These are phyloP conservation scores for Popillia japonica DNA, from an alignment of 1,140 invertebrate genomes.

Conservation along the genomic window DNA sequence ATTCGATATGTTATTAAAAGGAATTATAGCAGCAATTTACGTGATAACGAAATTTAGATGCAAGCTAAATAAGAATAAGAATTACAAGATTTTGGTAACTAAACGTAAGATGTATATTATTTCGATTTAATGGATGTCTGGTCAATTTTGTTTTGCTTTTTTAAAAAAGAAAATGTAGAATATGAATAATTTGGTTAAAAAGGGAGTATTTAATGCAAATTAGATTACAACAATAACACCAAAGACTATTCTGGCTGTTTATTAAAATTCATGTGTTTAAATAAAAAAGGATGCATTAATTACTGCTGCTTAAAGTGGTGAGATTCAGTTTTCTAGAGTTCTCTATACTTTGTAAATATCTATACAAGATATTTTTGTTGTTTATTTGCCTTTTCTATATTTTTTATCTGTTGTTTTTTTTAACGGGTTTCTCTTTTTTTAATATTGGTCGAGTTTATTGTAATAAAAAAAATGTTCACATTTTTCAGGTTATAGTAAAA, in stretches of 20 bases:
- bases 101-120: too few species aligned
- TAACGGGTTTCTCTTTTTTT: neutral
- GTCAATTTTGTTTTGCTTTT: too few species aligned
- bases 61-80: too few species aligned
- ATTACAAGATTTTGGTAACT: too few species aligned
- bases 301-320: neutral
- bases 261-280: too few species aligned
- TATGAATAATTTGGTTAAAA: too few species aligned
- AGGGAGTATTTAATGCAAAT: neutral
- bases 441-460: neutral
- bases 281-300: too few species aligned
- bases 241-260: neutral
- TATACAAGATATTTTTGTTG: neutral
- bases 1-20: too few species aligned
- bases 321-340: neutral
- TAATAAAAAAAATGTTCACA: constrained; percentile 21
- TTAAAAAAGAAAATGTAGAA: too few species aligned
- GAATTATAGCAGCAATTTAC: too few species aligned
- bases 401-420: neutral
- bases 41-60: too few species aligned
- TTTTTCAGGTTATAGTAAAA: constrained; percentile 19
- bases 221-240: neutral
- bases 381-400: neutral
- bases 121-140: too few species aligned
- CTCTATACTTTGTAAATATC: neutral